Evolutionary conservation across 1,140 invertebrate genomes (phyloP), one percentile per base, ranked within the genome.

Genomic region (Eumaeus atala): DNA sequence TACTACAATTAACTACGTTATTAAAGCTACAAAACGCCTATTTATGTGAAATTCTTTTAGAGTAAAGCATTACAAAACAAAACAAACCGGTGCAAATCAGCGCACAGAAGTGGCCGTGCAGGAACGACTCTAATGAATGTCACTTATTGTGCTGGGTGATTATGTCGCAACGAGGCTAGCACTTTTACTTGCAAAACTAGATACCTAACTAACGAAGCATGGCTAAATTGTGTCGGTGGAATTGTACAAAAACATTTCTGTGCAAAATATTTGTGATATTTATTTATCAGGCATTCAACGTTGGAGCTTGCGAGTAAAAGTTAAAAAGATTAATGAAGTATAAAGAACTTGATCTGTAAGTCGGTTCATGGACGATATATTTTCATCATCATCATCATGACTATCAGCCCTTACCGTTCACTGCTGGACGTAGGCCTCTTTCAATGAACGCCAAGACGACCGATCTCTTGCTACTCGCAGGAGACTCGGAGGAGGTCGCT

Each of bases 151-250:
- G 61, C 61, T 67, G 61, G 62, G 55, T 64, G 60, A 54, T 59
- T 44, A 61, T 72, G 62, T 70, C 59, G 70, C 61, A 72, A 70
- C 48, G 56, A 17, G 51, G 49, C 48, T 35, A 52, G 50, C 59
- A 71, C 69, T 68, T 68, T 66, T 71, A 71, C 66, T 68, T 49
- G 64, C 44, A 59, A 53, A 47, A 70, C 64, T 49, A 56, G 56
- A 59, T 56, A 51, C 47, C 56, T 61, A 64, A 36, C 58, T 61
- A 61, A 59, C 59, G 50, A 52, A 61, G 53, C 56, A 54, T 48
- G 10, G 53, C 33, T 48, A 42, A 54, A 28, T 28, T 42, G 33
- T 36, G 12, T 55, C 38, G 38, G 10, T 12, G 18, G 12, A 35
- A 48, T 28, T 12, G 44, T 16, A 21, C 11, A 17, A 47, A 35